Conservation (phyloP, 2,797 vertebrate species). For the Rhinogobio ventralis region DNA sequence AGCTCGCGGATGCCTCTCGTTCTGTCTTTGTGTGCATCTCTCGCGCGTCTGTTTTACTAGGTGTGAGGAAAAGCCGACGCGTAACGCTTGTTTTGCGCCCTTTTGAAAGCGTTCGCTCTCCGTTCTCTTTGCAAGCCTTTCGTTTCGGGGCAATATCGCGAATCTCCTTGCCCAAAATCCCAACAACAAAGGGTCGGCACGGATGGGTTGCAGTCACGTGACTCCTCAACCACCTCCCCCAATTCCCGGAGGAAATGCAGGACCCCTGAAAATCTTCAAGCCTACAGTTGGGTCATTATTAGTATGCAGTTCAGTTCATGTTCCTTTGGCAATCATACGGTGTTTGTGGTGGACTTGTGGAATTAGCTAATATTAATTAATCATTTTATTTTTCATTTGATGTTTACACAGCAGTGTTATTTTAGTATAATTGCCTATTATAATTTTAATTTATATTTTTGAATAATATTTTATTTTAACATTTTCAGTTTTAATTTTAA, state of each 20-base stretch:
- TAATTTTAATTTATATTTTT: background rate
- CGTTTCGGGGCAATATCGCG: background rate
- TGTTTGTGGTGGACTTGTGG: background rate
- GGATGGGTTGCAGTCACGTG: constrained; percentile 60
- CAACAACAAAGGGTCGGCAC: constrained; percentile 64
- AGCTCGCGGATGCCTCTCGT: constrained; percentile 9
- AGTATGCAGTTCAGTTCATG: background rate
- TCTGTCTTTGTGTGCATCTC: constrained; percentile 42
- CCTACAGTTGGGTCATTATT: constrained; percentile 9
- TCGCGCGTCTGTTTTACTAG: background rate
- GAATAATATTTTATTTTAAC: background rate
- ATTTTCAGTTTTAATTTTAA: background rate
- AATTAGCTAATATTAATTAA: background rate
- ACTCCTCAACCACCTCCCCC: constrained; percentile 59
- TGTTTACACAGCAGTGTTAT: background rate
- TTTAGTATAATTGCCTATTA: too few relatives aligned
- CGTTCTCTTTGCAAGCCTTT: background rate
- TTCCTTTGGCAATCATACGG: background rate
- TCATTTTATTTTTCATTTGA: background rate
- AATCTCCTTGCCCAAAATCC: constrained; percentile 42
- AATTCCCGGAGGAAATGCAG: constrained; percentile 47
- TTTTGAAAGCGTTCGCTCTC: background rate
- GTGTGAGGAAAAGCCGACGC: constrained; percentile 4
- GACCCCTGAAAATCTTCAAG: constrained; percentile 13
- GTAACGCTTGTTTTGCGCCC: background rate